Base-by-base conservation (phyloP, 2,888 invertebrate species). In the Aphidoletes aphidimyza region DNA sequence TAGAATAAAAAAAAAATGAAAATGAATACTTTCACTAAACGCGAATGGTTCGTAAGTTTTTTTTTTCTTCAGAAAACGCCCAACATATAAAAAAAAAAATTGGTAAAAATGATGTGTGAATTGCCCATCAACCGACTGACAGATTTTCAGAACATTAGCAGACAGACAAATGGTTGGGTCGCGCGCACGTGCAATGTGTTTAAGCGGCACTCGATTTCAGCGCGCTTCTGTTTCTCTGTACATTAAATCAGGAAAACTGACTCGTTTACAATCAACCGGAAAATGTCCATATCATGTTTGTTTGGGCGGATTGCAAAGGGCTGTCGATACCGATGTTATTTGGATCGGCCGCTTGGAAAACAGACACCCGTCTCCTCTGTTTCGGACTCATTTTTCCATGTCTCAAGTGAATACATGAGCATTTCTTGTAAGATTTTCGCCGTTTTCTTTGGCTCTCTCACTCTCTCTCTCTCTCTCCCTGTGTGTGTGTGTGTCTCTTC, bases 161-260 rank as follows among this genome's bases (percentile, higher is more conserved):
- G 30, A 69, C 69, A 69, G 69, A 69, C 69, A 69, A 69, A 69
- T 69, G 69, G 69, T 14, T 69, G 69, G 11, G 11, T n/a, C 5
- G 54, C 69, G 69, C 69, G 69, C 69, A 69, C 69, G 69, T 69
- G 69, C 69, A 69, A 69, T 69, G 69, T 69, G 69, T 69, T 69
- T 30, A 69, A 17, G 3, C 30, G 30, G 0, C 69, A 69, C 14
- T 69, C 30, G 30, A 69, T 69, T 30, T 69, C 30, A 30, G 69
- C 69, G 34, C 69, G 0, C 11, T 22, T 47, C 9, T 47, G n/a
- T 54, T 54, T 54, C 22, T 54, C 5, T 22, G 1, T 54, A 47
- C n/a, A 22, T 22, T 22, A 69, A 69, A 69, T 69, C 14, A 14
- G 69, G 6, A 30, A 69, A 69, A 69, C 26, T 69, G n/a, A n/a